These are phyloP conservation scores for Mesitornis unicolor DNA, from an alignment of 2,113 vertebrate species.

Conservation along the genomic window DNA sequence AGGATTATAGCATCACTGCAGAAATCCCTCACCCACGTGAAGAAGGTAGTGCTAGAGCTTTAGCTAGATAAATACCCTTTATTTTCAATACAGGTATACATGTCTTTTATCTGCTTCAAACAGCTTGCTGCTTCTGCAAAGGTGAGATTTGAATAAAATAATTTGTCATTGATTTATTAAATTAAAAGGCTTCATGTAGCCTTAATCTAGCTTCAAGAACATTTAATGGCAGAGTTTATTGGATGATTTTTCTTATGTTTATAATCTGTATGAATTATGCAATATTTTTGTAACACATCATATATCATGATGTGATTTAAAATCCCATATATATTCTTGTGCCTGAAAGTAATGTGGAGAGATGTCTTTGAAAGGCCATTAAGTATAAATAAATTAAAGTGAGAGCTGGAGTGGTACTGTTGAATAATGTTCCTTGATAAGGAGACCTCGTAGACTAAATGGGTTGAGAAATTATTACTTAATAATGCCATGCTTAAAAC, in stretches of 20 bases:
- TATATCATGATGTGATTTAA: constrained; percentile 50
- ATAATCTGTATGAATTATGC: constrained; percentile 41
- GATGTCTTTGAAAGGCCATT: constrained; percentile 51
- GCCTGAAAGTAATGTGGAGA: constrained; percentile 38
- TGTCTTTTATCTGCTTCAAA: neutral
- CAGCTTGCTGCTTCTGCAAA: neutral
- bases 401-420: constrained; percentile 23
- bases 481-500: constrained; percentile 43
- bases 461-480: constrained; percentile 42
- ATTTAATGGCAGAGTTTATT: neutral
- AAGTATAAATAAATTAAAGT: constrained; percentile 52
- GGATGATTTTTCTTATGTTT: constrained; percentile 27
- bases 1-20: neutral
- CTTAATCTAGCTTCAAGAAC: neutral
- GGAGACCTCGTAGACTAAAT: constrained; percentile 1
- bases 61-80: neutral
- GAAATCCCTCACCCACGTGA: neutral
- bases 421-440: constrained; percentile 17
- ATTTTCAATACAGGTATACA: neutral
- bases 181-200: neutral
- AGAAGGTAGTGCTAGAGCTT: neutral
- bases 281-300: constrained; percentile 31
- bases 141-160: neutral
- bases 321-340: constrained; percentile 25
- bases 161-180: constrained; percentile 3